A percentile compares a stretch with the other conserved stretches of the same genome.
Evolutionary conservation across 2,113 vertebrate genomes (phyloP).

Genomic region (Patagioenas fasciata): DNA sequence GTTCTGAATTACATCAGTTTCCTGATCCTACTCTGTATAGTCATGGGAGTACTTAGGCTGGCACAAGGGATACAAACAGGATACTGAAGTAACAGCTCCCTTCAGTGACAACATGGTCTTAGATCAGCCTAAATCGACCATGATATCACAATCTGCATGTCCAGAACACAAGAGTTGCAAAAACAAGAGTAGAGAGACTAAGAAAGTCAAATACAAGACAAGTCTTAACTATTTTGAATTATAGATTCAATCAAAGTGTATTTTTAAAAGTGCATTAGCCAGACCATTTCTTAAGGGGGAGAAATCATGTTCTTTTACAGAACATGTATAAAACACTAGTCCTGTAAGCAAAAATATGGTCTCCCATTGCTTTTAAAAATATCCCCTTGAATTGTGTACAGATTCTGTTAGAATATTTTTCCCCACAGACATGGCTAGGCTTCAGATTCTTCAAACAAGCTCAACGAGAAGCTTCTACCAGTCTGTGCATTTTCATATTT

Average conservation of each 20-base stretch:
- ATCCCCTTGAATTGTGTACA: not conserved
- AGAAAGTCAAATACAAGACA: not conserved
- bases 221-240: not conserved
- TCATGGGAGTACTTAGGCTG: not conserved
- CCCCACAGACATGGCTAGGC: rapidly evolving
- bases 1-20: conserved; percentile 34
- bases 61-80: conserved; percentile 20
- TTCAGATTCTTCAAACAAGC: not conserved
- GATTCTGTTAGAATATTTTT: not conserved
- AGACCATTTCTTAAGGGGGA: not conserved
- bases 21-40: not conserved
- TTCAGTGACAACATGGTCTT: not conserved
- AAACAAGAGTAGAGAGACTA: not conserved
- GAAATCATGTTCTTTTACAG: not conserved
- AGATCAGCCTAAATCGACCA: not conserved
- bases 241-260: not conserved
- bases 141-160: not conserved
- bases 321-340: not conserved
- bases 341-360: not conserved
- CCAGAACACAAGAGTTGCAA: not conserved
- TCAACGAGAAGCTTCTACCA: not conserved
- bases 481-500: not conserved
- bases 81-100: not conserved
- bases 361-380: not conserved
- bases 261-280: not conserved